phyloP scores from a whole-genome alignment of 2,113 vertebrate species.

The Bubo blakistoni region DNA sequence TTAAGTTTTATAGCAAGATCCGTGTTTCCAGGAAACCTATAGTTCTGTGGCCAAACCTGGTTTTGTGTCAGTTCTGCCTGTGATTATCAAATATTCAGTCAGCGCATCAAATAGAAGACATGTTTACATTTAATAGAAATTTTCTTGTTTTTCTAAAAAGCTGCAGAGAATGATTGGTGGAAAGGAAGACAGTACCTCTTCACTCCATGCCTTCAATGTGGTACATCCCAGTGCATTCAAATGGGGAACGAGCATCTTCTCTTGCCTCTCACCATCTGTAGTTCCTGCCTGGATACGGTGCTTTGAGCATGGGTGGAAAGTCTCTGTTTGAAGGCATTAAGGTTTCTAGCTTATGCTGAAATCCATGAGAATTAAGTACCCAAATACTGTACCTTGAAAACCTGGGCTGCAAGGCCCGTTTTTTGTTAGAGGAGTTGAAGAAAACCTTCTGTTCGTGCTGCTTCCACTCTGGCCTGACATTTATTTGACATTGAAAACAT shows the following conservation, averaged over 20 bases:
- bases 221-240: neutral
- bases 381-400: neutral
- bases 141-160: neutral
- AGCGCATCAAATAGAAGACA: neutral
- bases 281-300: neutral
- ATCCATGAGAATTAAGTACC: neutral
- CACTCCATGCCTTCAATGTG: neutral
- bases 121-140: neutral
- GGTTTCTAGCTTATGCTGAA: neutral
- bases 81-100: neutral
- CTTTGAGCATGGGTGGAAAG: neutral
- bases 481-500: conserved; percentile 32
- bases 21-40: neutral
- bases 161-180: neutral
- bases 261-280: neutral
- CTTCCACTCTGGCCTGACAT: neutral
- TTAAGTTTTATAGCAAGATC: neutral
- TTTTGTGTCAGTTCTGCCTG: neutral
- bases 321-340: neutral
- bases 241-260: neutral
- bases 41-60: neutral
- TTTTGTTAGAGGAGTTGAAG: neutral
- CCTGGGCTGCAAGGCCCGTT: neutral
- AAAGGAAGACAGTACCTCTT: neutral
- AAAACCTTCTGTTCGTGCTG: neutral